Evolutionary conservation across 1,140 invertebrate species (phyloP).

Genomic region (Polypedilum vanderplanki): DNA sequence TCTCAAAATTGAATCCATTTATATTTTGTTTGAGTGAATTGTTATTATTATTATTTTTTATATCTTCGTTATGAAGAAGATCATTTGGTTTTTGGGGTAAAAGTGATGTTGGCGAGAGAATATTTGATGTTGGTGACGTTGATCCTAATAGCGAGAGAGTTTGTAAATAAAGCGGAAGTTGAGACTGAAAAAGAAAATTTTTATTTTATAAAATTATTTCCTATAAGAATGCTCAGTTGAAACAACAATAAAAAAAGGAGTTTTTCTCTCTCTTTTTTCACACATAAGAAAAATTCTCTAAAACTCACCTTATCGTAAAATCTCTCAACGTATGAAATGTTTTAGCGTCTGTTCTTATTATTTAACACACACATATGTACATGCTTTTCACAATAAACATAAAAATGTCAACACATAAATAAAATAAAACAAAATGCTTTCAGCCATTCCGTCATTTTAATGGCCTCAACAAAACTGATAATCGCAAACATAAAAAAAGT

Average conservation of each 20-base stretch:
- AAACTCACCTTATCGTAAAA: too few relatives aligned
- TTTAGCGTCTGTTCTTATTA: too few relatives aligned
- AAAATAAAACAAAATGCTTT: constrained; percentile 28
- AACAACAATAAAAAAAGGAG: too few relatives aligned
- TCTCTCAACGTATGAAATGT: too few relatives aligned
- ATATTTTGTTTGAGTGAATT: background rate
- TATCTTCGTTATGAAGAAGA: background rate
- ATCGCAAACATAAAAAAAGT: too few relatives aligned
- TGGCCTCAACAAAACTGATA: too few relatives aligned
- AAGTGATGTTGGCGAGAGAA: background rate
- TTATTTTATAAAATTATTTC: too few relatives aligned
- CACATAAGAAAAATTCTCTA: too few relatives aligned
- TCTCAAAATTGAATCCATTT: constrained; percentile 12
- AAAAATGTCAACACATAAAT: constrained; percentile 19
- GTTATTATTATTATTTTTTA: constrained; percentile 3
- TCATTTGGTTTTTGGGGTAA: background rate
- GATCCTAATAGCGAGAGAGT: background rate
- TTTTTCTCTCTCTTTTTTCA: too few relatives aligned
- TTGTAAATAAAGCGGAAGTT: constrained; percentile 11
- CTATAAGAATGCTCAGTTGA: too few relatives aligned
- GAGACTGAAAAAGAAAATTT: background rate
- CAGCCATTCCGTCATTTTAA: background rate
- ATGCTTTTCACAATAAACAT: too few relatives aligned
- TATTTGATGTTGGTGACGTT: background rate
- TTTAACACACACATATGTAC: too few relatives aligned